Evolutionary conservation across 2,113 vertebrate species (phyloP).

Genomic region (Tachycineta bicolor): DNA sequence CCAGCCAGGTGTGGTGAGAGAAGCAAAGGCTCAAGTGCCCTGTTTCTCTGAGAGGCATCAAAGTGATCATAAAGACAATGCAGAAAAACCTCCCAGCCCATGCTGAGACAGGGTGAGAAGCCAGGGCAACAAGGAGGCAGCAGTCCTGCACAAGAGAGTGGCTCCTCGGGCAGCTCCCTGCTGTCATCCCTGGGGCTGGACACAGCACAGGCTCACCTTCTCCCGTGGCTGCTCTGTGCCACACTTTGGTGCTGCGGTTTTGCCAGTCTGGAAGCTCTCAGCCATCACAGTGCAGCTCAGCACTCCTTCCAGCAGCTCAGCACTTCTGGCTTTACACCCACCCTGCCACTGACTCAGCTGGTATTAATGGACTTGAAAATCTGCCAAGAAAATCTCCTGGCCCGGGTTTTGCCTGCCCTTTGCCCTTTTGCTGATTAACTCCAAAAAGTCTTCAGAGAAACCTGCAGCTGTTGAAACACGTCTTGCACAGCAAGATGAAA

Average conservation of each 20-base stretch:
- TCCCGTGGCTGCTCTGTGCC: background rate
- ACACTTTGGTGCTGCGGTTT: background rate
- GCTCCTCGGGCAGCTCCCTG: background rate
- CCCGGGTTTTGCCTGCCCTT: background rate
- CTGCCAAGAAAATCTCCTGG: background rate
- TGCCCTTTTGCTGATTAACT: background rate
- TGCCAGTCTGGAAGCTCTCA: background rate
- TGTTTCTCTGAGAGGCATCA: background rate
- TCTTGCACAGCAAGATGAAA: background rate
- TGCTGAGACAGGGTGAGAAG: background rate
- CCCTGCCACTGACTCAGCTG: background rate
- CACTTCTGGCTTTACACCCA: background rate
- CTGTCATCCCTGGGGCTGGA: background rate
- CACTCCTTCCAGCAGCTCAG: background rate
- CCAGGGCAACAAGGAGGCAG: background rate
- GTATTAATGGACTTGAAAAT: background rate
- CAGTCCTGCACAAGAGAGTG: background rate
- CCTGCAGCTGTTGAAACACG: background rate
- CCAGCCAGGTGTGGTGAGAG: background rate
- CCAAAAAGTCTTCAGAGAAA: background rate
- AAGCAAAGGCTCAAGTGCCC: background rate
- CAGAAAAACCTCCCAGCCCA: background rate
- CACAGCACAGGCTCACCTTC: background rate
- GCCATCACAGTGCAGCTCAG: background rate
- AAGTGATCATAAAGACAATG: rapidly evolving